These are phyloP conservation scores for Melanotaenia trifasciata DNA, from an alignment of 2,797 vertebrate species.

Conservation along the genomic window DNA sequence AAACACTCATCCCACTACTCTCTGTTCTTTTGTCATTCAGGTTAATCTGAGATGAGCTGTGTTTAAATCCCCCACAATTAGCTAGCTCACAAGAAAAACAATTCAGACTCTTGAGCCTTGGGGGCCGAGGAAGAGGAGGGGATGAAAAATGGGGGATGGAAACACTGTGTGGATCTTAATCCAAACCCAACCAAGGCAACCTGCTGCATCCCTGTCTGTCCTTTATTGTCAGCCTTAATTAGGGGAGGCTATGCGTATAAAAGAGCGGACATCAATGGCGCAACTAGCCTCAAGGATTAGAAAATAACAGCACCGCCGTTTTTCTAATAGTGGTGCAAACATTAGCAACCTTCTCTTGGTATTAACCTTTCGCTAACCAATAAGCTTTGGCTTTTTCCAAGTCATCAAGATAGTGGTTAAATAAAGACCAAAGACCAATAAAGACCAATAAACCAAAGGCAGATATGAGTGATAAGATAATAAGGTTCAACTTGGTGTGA, in stretches of 20 bases:
- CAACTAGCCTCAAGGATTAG: conserved; percentile 71
- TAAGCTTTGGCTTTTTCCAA: conserved; percentile 20
- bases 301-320: conserved; percentile 46
- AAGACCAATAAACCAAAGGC: conserved; percentile 10
- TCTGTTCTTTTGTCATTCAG: conserved; percentile 66
- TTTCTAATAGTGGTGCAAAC: conserved; percentile 35
- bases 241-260: conserved; percentile 64
- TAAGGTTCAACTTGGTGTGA: conserved; percentile 21
- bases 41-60: conserved; percentile 65
- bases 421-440: conserved; percentile 19
- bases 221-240: conserved; percentile 56
- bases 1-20: conserved; percentile 44
- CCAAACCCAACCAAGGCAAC: conserved; percentile 37
- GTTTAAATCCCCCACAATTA: conserved; percentile 71
- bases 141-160: neutral
- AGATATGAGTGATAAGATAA: conserved; percentile 22
- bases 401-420: conserved; percentile 19
- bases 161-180: conserved; percentile 4
- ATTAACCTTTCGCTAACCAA: conserved; percentile 59
- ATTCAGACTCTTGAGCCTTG: conserved; percentile 23
- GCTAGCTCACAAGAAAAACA: conserved; percentile 57
- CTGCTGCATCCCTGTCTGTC: conserved; percentile 49
- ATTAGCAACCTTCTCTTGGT: conserved; percentile 37
- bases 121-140: neutral
- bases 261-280: conserved; percentile 55